Base-by-base conservation (phyloP, 2,888 invertebrate genomes). In the Epsilonema sp. region DNA sequence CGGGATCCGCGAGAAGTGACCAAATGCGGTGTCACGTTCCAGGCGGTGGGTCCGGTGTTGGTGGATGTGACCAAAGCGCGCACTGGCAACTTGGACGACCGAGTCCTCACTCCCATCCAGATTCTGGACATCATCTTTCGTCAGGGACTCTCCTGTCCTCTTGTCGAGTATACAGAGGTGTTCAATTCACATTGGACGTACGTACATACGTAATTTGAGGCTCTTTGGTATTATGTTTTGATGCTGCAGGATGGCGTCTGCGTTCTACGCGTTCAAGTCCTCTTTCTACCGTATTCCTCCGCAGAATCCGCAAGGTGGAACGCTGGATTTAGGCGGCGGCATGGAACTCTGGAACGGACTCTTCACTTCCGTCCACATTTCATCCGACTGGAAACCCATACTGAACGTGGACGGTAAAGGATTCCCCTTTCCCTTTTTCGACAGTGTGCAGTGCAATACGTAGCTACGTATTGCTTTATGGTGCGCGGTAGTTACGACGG, bases 31-130 rank as follows among this genome's bases (percentile, higher is more conserved):
- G 53, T 59, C 25, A 52, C 55, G 13, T 49, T 60, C 22, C 55
- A 54, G 47, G 52, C 49, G 44, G 55, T 56, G 38, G 59, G 58
- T 5, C 57, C 58, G 11, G 56, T 60, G 26, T 48, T 58, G 22
- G 45, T 58, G 43, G 56, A 58, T 39, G 52, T 56, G 53, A 13
- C 38, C 11, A 51, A 55, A 31, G 45, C 55, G 22, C 48, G 53
- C 39, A 55, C 55, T 23, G 55, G 52, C 46, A 55, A 55, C 37
- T 44, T 58, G 49, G 58, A 57, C 49, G 55, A 56, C 37, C 55
- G 58, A 38, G 51, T 53, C 13, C 50, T 58, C 31, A 56, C 59
- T 16, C 58, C 60, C 2, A 67, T 81, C 19, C 58, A 59, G 43
- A 54, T 59, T 22, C 45, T 59, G 47, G 60, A 60, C 48, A 56